Percentiles rank a stretch among this genome's conserved stretches.
Conservation (phyloP, 2,888 invertebrate species). For the Scaptomyza tumidula region DNA sequence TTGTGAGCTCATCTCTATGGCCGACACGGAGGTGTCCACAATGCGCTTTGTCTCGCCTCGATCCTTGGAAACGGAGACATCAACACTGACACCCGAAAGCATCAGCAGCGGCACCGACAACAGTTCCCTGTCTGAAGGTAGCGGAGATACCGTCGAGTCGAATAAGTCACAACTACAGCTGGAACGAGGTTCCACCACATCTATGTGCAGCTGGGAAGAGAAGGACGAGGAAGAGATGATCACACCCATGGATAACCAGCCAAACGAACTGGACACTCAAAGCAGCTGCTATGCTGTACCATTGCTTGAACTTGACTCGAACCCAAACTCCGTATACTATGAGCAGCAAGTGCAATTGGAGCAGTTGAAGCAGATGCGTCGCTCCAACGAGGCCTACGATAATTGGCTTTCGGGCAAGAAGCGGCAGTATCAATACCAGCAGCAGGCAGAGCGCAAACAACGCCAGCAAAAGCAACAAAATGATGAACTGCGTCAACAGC, state of each 20-base stretch:
- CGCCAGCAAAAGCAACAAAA: constrained; percentile 60
- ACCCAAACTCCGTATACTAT: constrained; percentile 43
- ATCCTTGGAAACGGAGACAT: constrained; percentile 37
- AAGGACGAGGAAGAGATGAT: constrained; percentile 61
- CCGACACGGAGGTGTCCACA: constrained; percentile 66
- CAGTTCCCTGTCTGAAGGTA: constrained; percentile 22
- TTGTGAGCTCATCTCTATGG: constrained; percentile 48
- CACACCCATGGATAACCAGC: neutral
- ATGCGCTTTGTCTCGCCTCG: constrained; percentile 42
- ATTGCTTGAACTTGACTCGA: constrained; percentile 76
- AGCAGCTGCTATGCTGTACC: constrained; percentile 70
- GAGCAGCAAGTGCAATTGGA: constrained; percentile 38
- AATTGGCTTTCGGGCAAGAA: constrained; percentile 83
- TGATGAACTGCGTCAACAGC: constrained; percentile 28
- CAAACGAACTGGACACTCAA: constrained; percentile 31
- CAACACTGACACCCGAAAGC: constrained; percentile 4
- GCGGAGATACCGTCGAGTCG: neutral
- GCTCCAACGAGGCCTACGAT: constrained; percentile 75
- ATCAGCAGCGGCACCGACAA: constrained; percentile 18
- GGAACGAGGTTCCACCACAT: constrained; percentile 57
- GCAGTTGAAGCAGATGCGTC: constrained; percentile 40
- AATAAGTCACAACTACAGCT: neutral
- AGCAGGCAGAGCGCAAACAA: constrained; percentile 48
- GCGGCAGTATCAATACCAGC: constrained; percentile 57
- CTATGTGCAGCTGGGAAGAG: constrained; percentile 73